Evolutionary conservation across 1,140 invertebrate species (phyloP).

Genomic region (Holcopasites calliopsidis): DNA sequence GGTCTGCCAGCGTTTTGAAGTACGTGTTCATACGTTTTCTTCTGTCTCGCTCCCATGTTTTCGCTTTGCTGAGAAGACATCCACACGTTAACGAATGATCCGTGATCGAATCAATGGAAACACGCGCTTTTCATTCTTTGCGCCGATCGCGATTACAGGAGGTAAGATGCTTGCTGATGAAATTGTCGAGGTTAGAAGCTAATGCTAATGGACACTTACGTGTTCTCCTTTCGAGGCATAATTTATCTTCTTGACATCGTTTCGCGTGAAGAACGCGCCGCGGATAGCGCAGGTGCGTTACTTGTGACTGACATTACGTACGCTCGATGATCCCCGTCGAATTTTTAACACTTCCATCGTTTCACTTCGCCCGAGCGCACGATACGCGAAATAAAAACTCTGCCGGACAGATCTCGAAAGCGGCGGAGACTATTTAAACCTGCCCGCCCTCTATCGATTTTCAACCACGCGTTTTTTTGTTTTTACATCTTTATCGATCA

Average conservation of each 20-base stretch:
- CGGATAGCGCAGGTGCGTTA: conserved; percentile 46
- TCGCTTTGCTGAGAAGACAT: conserved; percentile 73
- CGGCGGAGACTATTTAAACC: conserved; percentile 9
- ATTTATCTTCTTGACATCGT: conserved; percentile 68
- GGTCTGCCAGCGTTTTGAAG: conserved; percentile 77
- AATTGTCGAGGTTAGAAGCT: conserved; percentile 20
- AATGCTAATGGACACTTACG: conserved; percentile 65
- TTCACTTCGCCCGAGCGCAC: neutral
- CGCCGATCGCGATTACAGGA: neutral
- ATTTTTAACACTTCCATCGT: conserved; percentile 32
- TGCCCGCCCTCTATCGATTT: conserved; percentile 38
- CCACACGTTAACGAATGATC: neutral
- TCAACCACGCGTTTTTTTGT: neutral
- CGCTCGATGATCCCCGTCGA: neutral
- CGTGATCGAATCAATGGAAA: neutral
- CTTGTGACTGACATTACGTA: conserved; percentile 51
- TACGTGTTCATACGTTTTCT: conserved; percentile 79
- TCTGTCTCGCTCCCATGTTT: conserved; percentile 81
- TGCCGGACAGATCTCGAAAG: neutral
- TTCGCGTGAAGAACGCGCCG: conserved; percentile 35
- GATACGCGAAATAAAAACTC: conserved; percentile 50
- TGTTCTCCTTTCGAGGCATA: conserved; percentile 78
- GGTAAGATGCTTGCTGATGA: neutral
- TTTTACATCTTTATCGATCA: neutral
- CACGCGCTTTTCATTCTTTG: neutral